Percentiles rank a stretch among this genome's conserved stretches.
Conservation (phyloP, 2,113 vertebrate genomes). For the Miniopterus natalensis region DNA sequence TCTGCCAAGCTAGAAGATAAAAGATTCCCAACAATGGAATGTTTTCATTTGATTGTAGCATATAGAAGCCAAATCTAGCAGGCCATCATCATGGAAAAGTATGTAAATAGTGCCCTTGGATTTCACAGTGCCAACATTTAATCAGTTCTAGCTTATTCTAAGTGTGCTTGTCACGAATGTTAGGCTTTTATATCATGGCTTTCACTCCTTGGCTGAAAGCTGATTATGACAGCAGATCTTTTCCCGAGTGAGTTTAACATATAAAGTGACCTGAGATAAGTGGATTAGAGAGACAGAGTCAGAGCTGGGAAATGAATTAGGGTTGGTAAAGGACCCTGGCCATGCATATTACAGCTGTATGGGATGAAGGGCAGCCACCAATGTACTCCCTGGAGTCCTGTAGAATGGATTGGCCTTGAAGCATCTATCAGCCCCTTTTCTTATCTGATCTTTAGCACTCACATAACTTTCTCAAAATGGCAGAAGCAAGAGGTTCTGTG, state of each 20-base stretch:
- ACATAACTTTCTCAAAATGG: not conserved
- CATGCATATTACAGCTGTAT: not conserved
- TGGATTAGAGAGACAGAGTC: not conserved
- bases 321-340: not conserved
- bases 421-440: not conserved
- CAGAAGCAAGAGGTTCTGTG: constrained; percentile 20
- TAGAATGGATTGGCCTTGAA: not conserved
- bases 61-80: not conserved
- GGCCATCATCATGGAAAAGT: not conserved
- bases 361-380: not conserved
- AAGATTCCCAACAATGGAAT: not conserved
- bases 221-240: not conserved
- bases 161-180: not conserved
- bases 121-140: constrained; percentile 19
- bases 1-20: constrained; percentile 42
- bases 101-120: constrained; percentile 28
- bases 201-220: constrained; percentile 3
- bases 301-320: constrained; percentile 44
- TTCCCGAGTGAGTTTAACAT: constrained; percentile 57
- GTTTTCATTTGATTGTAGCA: constrained; percentile 13
- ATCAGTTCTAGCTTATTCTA: not conserved
- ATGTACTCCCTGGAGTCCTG: not conserved
- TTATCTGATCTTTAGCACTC: not conserved
- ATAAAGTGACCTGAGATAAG: constrained; percentile 24
- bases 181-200: not conserved